A percentile compares a stretch with the other conserved stretches of the same genome.
phyloP scores from a whole-genome alignment of 2,888 invertebrate species.

The Digitonthophagus gazella region DNA sequence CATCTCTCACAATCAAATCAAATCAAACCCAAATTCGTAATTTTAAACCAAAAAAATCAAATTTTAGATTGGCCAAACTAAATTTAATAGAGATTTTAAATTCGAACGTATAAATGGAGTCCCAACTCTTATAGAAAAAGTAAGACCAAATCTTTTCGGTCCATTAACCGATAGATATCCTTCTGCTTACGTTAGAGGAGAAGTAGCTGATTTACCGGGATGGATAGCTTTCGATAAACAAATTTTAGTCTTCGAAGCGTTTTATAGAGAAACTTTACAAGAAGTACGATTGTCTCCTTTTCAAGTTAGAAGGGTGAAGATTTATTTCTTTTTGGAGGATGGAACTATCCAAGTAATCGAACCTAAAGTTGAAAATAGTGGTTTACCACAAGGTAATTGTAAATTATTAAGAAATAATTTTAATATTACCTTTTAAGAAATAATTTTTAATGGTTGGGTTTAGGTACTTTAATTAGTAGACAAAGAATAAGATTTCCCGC shows the following conservation, averaged over 20 bases:
- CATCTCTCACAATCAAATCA: too few relatives aligned
- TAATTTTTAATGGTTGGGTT: not conserved
- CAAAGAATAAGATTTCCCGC: slow-evolving; percentile 77
- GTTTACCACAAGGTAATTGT: slow-evolving; percentile 73
- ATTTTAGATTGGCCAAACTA: slow-evolving; percentile 61
- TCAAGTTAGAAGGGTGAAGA: slow-evolving; percentile 75
- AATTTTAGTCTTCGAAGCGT: slow-evolving; percentile 74
- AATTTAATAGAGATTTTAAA: slow-evolving; percentile 54
- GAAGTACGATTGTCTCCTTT: slow-evolving; percentile 68
- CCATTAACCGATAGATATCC: slow-evolving; percentile 60
- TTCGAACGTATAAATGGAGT: slow-evolving; percentile 62
- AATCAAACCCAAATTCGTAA: not conserved
- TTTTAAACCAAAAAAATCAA: not conserved
- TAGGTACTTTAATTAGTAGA: slow-evolving; percentile 76
- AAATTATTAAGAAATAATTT: not conserved
- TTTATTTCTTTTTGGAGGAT: slow-evolving; percentile 87
- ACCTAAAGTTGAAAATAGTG: slow-evolving; percentile 79
- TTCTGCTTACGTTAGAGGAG: slow-evolving; percentile 72
- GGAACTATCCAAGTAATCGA: slow-evolving; percentile 87
- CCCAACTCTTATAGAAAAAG: slow-evolving; percentile 62
- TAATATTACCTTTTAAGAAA: not conserved
- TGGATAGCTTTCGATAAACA: slow-evolving; percentile 90
- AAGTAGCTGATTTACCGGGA: slow-evolving; percentile 71
- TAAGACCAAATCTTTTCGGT: slow-evolving; percentile 61
- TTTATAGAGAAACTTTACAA: slow-evolving; percentile 76